phyloP scores from a whole-genome alignment of 2,797 vertebrate species.

The Borostomias antarcticus region DNA sequence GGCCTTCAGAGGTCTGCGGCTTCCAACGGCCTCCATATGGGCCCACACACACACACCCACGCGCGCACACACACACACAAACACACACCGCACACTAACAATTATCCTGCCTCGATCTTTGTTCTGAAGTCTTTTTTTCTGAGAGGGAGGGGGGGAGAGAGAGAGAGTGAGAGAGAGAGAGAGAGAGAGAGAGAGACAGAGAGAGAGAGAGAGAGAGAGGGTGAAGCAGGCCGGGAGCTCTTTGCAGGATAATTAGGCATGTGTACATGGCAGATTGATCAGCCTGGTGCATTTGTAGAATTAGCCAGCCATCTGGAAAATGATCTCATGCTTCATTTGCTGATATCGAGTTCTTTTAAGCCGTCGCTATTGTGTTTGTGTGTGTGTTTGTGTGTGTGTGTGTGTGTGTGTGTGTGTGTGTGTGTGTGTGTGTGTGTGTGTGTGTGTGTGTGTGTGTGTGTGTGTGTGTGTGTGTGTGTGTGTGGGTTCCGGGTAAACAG shows the following conservation, averaged over 20 bases:
- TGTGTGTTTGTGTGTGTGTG: background rate
- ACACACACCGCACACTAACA: constrained; percentile 4
- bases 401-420: constrained; percentile 21
- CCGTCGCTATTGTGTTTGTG: constrained; percentile 24
- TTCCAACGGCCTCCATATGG: constrained; percentile 43
- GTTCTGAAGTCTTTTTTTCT: constrained; percentile 22
- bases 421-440: background rate
- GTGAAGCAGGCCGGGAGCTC: background rate
- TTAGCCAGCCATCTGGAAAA: constrained; percentile 76
- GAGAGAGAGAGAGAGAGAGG: background rate
- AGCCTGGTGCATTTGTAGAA: constrained; percentile 74
- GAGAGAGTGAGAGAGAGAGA: background rate
- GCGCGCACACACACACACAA: background rate
- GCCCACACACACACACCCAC: constrained; percentile 1
- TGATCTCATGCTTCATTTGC: constrained; percentile 75
- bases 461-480: constrained; percentile 15
- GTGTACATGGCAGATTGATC: constrained; percentile 74
- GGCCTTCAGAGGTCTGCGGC: constrained; percentile 20
- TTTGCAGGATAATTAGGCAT: constrained; percentile 65
- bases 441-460: constrained; percentile 5
- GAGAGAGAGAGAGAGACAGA: background rate
- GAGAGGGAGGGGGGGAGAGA: no score
- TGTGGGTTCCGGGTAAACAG: no score
- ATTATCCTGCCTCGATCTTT: constrained; percentile 22
- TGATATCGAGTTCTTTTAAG: constrained; percentile 57